Percentiles rank a stretch among this genome's conserved stretches.
These are phyloP conservation scores for Metalampra italica DNA, from an alignment of 2,888 invertebrate genomes.

Conservation along the genomic window DNA sequence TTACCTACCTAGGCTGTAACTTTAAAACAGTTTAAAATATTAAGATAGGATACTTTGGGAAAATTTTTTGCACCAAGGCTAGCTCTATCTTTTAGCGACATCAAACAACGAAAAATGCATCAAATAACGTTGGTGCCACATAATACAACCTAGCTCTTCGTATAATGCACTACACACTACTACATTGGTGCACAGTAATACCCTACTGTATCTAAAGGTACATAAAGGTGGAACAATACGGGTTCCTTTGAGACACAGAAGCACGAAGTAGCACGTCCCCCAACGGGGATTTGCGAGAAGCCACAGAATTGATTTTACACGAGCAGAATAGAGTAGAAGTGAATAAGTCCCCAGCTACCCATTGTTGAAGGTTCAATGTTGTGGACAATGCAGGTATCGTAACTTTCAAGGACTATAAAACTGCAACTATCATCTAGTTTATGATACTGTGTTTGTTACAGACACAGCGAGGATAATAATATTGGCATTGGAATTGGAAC, in stretches of 20 bases:
- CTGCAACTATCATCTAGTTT: slow-evolving; percentile 11
- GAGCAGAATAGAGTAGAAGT: slow-evolving; percentile 32
- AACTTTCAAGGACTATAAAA: slow-evolving; percentile 32
- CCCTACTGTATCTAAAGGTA: neutral
- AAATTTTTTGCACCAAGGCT: no score
- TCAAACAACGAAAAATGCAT: no score
- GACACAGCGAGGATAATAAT: no score
- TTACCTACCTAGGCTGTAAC: no score
- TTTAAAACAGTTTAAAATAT: no score
- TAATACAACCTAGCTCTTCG: no score
- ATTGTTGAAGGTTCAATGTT: slow-evolving; percentile 19
- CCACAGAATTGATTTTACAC: slow-evolving; percentile 37
- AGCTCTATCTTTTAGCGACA: neutral
- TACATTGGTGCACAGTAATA: no score
- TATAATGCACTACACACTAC: no score
- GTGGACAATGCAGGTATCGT: slow-evolving; percentile 23
- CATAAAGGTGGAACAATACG: neutral
- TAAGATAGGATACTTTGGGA: no score
- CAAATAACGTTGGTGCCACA: no score
- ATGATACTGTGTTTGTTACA: no score
- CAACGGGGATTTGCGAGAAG: slow-evolving; percentile 30
- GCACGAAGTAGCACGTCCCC: slow-evolving; percentile 14
- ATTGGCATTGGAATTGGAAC: no score
- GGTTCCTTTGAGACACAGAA: neutral
- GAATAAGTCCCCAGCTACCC: slow-evolving; percentile 32